A percentile compares a stretch with the other conserved stretches of the same genome.
Evolutionary conservation across 2,888 invertebrate species (phyloP).

Genomic region (Drosophila prolongata): DNA sequence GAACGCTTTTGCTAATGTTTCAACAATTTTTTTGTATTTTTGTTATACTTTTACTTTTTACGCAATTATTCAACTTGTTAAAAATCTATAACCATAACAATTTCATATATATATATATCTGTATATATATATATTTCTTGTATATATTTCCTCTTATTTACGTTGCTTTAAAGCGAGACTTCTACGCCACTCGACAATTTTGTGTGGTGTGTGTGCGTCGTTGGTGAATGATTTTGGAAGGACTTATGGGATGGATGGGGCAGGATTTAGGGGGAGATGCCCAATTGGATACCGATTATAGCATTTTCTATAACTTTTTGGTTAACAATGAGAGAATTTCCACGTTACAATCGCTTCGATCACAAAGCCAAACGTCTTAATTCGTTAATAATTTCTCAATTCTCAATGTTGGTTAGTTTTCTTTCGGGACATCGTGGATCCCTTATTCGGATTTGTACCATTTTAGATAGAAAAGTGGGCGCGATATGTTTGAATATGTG

Average conservation of each 20-base stretch:
- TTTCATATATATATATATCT: slow-evolving; percentile 68
- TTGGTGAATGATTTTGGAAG: slow-evolving; percentile 20
- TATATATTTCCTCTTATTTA: slow-evolving; percentile 65
- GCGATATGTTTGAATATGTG: slow-evolving; percentile 64
- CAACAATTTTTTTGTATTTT: slow-evolving; percentile 81
- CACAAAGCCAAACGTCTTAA: slow-evolving; percentile 5
- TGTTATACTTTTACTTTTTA: slow-evolving; percentile 71
- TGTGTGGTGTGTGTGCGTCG: slow-evolving; percentile 44
- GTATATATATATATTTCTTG: slow-evolving; percentile 48
- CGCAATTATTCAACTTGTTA: slow-evolving; percentile 83
- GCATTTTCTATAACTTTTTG: not conserved
- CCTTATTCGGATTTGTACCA: slow-evolving; percentile 18
- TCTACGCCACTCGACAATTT: slow-evolving; percentile 60
- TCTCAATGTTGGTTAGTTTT: not conserved
- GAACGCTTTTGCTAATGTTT: slow-evolving; percentile 82
- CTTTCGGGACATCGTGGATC: no score
- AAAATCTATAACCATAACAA: slow-evolving; percentile 82
- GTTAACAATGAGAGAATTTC: slow-evolving; percentile 1
- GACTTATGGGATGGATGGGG: not conserved
- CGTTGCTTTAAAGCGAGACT: slow-evolving; percentile 69
- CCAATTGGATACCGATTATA: not conserved
- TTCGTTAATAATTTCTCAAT: slow-evolving; percentile 19
- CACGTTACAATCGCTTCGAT: slow-evolving; percentile 6
- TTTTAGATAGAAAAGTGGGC: slow-evolving; percentile 54
- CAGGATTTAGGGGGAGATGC: not conserved